A percentile compares a stretch with the other conserved stretches of the same genome.
Conservation (phyloP, 2,888 invertebrate genomes). For the Aquatica leii region DNA sequence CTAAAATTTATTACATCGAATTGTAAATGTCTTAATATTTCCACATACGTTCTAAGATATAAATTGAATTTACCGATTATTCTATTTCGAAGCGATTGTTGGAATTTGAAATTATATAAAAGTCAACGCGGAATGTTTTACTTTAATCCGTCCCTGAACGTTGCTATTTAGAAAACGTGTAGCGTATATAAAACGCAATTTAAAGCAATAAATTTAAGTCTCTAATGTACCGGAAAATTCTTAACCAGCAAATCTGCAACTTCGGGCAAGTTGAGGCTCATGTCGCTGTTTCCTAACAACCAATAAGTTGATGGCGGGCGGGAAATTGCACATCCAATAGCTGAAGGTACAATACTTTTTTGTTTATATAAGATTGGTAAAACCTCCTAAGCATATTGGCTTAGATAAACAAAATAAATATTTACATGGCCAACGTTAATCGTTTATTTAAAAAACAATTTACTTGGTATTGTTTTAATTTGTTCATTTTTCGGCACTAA, state of each 20-base stretch:
- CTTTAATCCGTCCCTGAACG: not conserved
- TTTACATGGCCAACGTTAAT: no score
- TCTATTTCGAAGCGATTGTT: no score
- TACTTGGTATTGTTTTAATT: no score
- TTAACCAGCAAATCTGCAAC: constrained; percentile 10
- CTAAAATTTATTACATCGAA: constrained; percentile 31
- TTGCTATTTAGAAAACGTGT: constrained; percentile 1
- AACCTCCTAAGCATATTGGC: no score
- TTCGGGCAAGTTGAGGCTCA: constrained; percentile 1
- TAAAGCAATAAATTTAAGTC: constrained; percentile 4
- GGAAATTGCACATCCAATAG: constrained; percentile 8
- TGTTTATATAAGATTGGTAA: not conserved
- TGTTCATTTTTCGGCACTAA: no score
- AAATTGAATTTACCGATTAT: no score
- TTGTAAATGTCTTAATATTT: not conserved
- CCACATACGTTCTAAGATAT: no score
- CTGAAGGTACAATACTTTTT: not conserved
- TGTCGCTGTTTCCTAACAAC: not conserved
- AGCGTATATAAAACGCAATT: not conserved
- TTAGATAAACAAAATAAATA: no score
- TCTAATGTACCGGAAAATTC: constrained; percentile 11
- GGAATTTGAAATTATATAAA: no score
- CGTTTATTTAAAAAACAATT: no score
- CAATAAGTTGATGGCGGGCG: constrained; percentile 9
- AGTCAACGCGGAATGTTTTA: not conserved